Conservation (phyloP, 2,797 vertebrate genomes). For the Mus caroli region DNA sequence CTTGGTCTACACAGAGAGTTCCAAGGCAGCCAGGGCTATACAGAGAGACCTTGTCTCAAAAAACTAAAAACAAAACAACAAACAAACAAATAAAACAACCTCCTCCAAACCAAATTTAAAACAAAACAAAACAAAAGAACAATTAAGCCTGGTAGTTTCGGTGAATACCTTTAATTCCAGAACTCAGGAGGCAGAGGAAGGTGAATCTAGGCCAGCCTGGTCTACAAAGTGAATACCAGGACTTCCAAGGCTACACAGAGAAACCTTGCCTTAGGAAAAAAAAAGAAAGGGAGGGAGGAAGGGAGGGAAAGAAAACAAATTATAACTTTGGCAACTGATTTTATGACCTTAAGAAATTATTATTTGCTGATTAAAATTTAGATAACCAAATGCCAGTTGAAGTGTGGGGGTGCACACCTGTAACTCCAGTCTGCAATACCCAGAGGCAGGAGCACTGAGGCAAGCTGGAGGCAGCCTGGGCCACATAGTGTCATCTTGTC, state of each 20-base stretch:
- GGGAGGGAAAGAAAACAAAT: not conserved
- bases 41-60: not conserved
- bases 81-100: no score
- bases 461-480: not conserved
- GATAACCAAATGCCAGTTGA: not conserved
- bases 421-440: not conserved
- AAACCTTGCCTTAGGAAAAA: not conserved
- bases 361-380: not conserved
- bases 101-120: not conserved
- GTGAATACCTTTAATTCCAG: no score
- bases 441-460: not conserved
- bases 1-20: not conserved
- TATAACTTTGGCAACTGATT: not conserved
- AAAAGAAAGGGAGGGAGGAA: no score
- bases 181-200: not conserved
- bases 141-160: no score
- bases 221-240: not conserved
- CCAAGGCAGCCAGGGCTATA: not conserved
- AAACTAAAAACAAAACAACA: not conserved
- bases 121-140: no score
- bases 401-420: not conserved
- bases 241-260: not conserved
- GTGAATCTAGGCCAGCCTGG: not conserved
- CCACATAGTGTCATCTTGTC: not conserved
- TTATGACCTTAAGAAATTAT: not conserved